These are phyloP conservation scores for Nowickia ferox DNA, from an alignment of 2,888 invertebrate genomes.

Conservation along the genomic window DNA sequence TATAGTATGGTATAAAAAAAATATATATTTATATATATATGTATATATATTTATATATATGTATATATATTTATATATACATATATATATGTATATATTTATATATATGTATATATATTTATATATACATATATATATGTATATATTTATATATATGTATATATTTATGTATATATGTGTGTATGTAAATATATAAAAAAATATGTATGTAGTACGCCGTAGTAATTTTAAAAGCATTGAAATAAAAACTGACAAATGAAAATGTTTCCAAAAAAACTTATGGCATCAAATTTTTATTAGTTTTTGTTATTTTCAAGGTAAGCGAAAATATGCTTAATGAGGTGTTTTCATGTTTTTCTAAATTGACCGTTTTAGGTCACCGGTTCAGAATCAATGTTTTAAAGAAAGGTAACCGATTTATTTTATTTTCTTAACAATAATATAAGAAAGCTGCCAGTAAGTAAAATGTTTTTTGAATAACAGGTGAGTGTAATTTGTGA, in stretches of 20 bases:
- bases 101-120: too few relatives aligned
- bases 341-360: not conserved
- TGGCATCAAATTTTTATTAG: constrained; percentile 34
- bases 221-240: constrained; percentile 62
- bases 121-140: constrained; percentile 23
- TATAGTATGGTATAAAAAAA: too few relatives aligned
- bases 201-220: constrained; percentile 44
- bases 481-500: constrained; percentile 49
- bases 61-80: constrained; percentile 26
- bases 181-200: constrained; percentile 33
- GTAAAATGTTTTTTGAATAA: constrained; percentile 30
- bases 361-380: constrained; percentile 23
- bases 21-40: constrained; percentile 23
- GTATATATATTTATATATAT: constrained; percentile 20
- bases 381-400: not conserved
- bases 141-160: constrained; percentile 38
- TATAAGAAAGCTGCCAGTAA: constrained; percentile 13
- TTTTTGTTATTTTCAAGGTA: constrained; percentile 54
- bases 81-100: constrained; percentile 14
- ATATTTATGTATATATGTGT: constrained; percentile 7
- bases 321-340: constrained; percentile 68
- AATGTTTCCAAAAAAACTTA: constrained; percentile 59
- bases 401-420: not conserved
- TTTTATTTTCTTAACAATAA: not conserved
- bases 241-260: constrained; percentile 63